Conservation (phyloP, 2,113 vertebrate species). For the Pseudopipra pipra region DNA sequence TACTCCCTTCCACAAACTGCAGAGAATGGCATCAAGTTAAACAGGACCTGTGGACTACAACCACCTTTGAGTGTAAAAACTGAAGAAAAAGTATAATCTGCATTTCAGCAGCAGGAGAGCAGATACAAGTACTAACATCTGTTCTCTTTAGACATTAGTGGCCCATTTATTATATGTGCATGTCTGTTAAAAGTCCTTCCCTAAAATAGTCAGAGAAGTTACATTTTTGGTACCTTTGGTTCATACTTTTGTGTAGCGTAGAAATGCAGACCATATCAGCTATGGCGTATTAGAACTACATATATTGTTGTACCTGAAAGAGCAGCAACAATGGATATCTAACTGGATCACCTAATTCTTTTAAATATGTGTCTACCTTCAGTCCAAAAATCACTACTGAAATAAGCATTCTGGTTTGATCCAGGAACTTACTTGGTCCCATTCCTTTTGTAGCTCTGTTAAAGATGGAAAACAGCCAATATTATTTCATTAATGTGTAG, state of each 20-base stretch:
- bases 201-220: neutral
- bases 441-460: neutral
- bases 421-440: neutral
- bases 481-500: neutral
- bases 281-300: neutral
- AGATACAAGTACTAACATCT: neutral
- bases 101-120: neutral
- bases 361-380: neutral
- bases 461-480: neutral
- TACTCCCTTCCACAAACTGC: neutral
- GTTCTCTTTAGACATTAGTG: neutral
- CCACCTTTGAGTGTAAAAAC: neutral
- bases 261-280: neutral
- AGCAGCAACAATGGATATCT: neutral
- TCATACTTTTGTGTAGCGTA: neutral
- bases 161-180: neutral
- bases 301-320: neutral
- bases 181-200: neutral
- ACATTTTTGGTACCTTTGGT: neutral
- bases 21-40: neutral
- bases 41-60: neutral
- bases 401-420: neutral
- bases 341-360: neutral
- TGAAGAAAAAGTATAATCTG: neutral
- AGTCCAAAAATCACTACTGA: neutral